phyloP scores from a whole-genome alignment of 35 echinoderm and acorn worm species.

The Acanthaster planci region DNA sequence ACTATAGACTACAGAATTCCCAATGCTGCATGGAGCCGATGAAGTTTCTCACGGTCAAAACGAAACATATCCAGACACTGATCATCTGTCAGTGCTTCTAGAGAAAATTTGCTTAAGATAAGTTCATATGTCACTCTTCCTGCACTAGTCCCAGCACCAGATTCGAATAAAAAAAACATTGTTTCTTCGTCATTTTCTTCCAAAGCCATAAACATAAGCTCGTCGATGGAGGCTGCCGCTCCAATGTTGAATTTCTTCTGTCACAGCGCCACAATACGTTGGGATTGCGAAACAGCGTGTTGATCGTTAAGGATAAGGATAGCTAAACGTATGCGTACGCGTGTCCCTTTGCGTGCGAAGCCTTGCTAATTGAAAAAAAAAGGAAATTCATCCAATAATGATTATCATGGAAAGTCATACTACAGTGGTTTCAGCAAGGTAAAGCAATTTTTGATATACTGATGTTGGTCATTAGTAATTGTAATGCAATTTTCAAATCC shows the following conservation, averaged over 20 bases:
- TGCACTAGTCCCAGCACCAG: background rate
- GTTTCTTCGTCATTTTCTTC: background rate
- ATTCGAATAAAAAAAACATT: conserved; percentile 3
- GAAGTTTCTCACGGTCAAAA: conserved; percentile 8
- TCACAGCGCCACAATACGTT: background rate
- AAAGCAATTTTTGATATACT: too few species aligned
- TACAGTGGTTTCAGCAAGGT: too few species aligned
- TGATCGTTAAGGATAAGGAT: background rate
- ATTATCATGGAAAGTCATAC: too few species aligned
- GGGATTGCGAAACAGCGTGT: background rate
- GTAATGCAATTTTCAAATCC: too few species aligned
- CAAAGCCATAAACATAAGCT: background rate
- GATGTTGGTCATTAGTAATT: too few species aligned
- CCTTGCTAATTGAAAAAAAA: too few species aligned
- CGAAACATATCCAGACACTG: background rate
- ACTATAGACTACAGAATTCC: background rate
- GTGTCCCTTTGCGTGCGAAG: background rate
- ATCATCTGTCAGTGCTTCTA: background rate
- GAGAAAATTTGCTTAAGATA: conserved; percentile 4
- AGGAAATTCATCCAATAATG: too few species aligned
- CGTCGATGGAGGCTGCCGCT: background rate
- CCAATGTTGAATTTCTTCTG: too few species aligned
- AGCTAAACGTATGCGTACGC: conserved; percentile 1
- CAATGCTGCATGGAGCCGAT: background rate
- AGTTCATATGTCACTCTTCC: conserved; percentile 1